Percentiles rank a stretch among this genome's conserved stretches.
Conservation (phyloP, 2,888 invertebrate genomes). For the Drosophila aldrichi region DNA sequence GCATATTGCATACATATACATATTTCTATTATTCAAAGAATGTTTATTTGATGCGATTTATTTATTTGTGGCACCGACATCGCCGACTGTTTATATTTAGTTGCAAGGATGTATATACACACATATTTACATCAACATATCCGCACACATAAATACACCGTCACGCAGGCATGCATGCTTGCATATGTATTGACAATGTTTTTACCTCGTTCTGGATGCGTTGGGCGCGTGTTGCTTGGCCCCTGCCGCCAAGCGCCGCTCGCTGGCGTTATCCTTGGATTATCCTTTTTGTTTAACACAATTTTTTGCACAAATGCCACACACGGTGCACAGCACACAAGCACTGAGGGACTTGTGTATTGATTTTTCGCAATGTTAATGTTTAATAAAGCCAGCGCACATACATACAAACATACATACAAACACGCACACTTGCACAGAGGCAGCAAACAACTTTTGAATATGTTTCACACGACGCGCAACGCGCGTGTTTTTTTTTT, state of each 20-base stretch:
- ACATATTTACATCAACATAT: constrained; percentile 9
- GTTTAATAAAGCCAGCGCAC: constrained; percentile 54
- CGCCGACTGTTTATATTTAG: constrained; percentile 59
- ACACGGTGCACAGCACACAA: constrained; percentile 34
- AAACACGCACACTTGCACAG: constrained; percentile 5
- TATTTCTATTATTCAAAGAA: neutral
- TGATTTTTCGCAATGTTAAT: constrained; percentile 67
- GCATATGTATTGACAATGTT: constrained; percentile 22
- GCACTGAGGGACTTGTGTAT: constrained; percentile 46
- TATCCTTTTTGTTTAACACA: constrained; percentile 64
- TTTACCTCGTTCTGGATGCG: constrained; percentile 41
- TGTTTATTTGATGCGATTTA: constrained; percentile 35
- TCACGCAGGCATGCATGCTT: constrained; percentile 3
- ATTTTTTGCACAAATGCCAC: constrained; percentile 36
- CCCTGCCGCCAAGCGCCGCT: constrained; percentile 5
- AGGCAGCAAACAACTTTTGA: constrained; percentile 58
- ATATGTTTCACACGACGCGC: constrained; percentile 57
- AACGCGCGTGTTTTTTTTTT: constrained; percentile 64
- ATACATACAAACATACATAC: constrained; percentile 33
- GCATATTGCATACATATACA: neutral
- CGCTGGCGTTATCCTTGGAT: constrained; percentile 41
- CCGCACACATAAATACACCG: constrained; percentile 1
- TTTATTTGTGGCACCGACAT: constrained; percentile 40
- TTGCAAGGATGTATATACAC: constrained; percentile 57
- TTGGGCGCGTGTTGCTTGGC: constrained; percentile 34